phyloP scores from a whole-genome alignment of 2,888 invertebrate genomes.

The Hydraecia micacea region DNA sequence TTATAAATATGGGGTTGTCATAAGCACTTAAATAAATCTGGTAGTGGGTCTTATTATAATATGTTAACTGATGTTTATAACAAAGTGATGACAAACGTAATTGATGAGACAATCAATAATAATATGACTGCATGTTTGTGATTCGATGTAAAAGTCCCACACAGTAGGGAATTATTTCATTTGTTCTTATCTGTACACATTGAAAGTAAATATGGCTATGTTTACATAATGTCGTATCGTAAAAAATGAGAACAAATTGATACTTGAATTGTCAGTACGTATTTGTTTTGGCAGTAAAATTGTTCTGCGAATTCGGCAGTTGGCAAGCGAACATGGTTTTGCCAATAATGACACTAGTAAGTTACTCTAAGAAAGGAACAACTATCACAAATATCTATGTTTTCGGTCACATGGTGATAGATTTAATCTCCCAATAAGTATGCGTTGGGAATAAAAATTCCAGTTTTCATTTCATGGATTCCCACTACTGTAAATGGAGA shows the following conservation, averaged over 20 bases:
- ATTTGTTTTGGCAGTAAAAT: conserved; percentile 49
- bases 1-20: neutral
- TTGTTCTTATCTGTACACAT: conserved; percentile 12
- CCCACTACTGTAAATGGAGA: conserved; percentile 46
- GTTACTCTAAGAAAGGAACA: conserved; percentile 28
- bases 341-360: conserved; percentile 40
- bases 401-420: conserved; percentile 30
- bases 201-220: conserved; percentile 22
- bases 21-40: neutral
- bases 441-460: conserved; percentile 39
- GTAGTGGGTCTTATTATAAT: conserved; percentile 1
- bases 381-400: conserved; percentile 29
- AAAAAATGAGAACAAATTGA: conserved; percentile 43
- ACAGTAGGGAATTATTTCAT: conserved; percentile 7
- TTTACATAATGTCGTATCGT: conserved; percentile 37
- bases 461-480: conserved; percentile 49
- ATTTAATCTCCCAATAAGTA: conserved; percentile 45
- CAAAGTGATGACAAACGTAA: conserved; percentile 9
- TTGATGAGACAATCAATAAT: conserved; percentile 17
- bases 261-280: conserved; percentile 18
- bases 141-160: conserved; percentile 1
- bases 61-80: conserved; percentile 6
- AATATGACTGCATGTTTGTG: neutral
- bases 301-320: conserved; percentile 47
- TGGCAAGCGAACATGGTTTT: conserved; percentile 49